phyloP scores from a whole-genome alignment of 1,140 invertebrate genomes.

The Cylas formicarius region DNA sequence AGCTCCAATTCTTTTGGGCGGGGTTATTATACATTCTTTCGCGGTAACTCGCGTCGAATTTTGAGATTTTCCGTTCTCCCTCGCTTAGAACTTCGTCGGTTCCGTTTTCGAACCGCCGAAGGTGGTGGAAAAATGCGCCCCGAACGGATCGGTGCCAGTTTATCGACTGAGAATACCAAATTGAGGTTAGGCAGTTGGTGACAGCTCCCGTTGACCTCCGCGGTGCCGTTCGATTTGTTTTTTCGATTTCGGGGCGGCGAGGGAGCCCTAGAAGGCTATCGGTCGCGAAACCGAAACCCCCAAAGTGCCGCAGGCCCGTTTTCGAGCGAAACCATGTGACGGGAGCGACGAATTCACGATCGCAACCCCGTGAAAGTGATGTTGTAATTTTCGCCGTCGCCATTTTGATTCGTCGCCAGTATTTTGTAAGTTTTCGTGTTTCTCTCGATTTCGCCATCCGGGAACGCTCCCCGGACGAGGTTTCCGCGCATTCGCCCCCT shows the following conservation, averaged over 20 bases:
- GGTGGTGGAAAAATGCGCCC: too few relatives aligned
- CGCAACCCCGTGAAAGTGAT: constrained; percentile 17
- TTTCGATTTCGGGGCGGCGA: constrained; percentile 1
- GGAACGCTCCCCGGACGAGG: not conserved
- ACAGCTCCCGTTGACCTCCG: constrained; percentile 18
- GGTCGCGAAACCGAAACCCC: not conserved
- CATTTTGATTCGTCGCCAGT: constrained; percentile 29
- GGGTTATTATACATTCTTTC: too few relatives aligned
- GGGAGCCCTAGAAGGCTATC: not conserved
- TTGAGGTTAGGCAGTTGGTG: constrained; percentile 21
- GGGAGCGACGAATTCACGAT: constrained; percentile 3
- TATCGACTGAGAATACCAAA: constrained; percentile 1
- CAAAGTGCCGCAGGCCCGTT: constrained; percentile 13
- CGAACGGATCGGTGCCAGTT: too few relatives aligned
- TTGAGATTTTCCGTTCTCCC: too few relatives aligned
- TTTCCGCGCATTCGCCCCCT: not conserved
- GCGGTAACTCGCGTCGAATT: too few relatives aligned
- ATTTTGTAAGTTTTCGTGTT: constrained; percentile 32
- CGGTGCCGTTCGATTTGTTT: constrained; percentile 18
- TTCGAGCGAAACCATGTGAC: constrained; percentile 20
- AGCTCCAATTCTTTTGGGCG: too few relatives aligned
- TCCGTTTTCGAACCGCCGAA: too few relatives aligned
- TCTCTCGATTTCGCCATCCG: constrained; percentile 12
- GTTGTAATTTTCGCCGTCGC: constrained; percentile 24
- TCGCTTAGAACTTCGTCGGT: too few relatives aligned